phyloP scores from a whole-genome alignment of 2,797 vertebrate genomes.

The Xenentodon cancila region DNA sequence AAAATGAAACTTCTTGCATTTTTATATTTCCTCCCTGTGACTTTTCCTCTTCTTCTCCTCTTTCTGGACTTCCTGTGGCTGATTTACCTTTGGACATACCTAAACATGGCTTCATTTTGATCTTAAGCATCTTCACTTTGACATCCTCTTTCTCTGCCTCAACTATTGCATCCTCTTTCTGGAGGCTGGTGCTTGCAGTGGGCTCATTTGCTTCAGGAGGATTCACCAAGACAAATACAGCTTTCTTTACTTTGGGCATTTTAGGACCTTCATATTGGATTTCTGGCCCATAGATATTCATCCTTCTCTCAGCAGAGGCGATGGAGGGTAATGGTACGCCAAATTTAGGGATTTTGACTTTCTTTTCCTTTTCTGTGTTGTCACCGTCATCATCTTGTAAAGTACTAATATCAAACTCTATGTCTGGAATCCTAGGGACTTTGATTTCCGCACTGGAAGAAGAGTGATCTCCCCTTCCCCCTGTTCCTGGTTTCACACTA shows the following conservation, averaged over 20 bases:
- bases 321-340: slow-evolving; percentile 78
- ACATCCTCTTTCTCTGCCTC: slow-evolving; percentile 46
- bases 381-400: slow-evolving; percentile 48
- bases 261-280: slow-evolving; percentile 73
- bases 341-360: slow-evolving; percentile 85
- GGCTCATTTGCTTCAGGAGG: slow-evolving; percentile 62
- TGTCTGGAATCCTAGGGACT: slow-evolving; percentile 74
- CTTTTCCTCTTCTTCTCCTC: slow-evolving; percentile 50
- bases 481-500: slow-evolving; percentile 25
- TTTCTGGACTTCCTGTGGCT: slow-evolving; percentile 41
- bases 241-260: slow-evolving; percentile 82
- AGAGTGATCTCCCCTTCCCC: slow-evolving; percentile 18
- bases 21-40: slow-evolving; percentile 68
- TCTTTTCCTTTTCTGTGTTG: slow-evolving; percentile 59
- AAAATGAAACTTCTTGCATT: slow-evolving; percentile 81
- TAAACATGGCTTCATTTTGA: slow-evolving; percentile 76
- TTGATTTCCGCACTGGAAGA: slow-evolving; percentile 51
- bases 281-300: slow-evolving; percentile 64
- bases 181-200: slow-evolving; percentile 25
- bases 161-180: slow-evolving; percentile 37
- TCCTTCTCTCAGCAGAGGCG: slow-evolving; percentile 62
- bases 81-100: slow-evolving; percentile 75
- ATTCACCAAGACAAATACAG: slow-evolving; percentile 79
- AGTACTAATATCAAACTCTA: slow-evolving; percentile 79
- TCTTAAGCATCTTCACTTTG: slow-evolving; percentile 69